Evolutionary conservation across 2,797 vertebrate genomes (phyloP).

Genomic region (Cyprinodon diabolis): DNA sequence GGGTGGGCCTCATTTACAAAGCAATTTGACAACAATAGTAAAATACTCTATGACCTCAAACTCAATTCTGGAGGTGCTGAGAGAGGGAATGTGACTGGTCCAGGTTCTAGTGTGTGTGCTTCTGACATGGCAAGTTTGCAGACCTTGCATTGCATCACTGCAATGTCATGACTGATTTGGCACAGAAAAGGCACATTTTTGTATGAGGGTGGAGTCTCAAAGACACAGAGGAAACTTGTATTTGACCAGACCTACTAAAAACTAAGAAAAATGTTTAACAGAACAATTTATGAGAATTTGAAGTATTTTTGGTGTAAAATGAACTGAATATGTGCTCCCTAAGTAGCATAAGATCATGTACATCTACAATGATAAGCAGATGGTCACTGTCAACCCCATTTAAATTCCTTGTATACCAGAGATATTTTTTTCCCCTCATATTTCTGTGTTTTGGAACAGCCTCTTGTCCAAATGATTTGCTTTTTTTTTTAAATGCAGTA

Average conservation of each 20-base stretch:
- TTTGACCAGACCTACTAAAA: conserved; percentile 71
- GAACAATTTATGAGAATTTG: too few species aligned
- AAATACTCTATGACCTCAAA: conserved; percentile 73
- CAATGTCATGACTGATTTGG: conserved; percentile 77
- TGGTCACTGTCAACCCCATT: not conserved
- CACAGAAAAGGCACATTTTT: conserved; percentile 64
- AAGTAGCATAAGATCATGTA: not conserved
- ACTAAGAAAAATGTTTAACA: conserved; percentile 19
- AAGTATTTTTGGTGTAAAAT: conserved; percentile 6
- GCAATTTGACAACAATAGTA: conserved; percentile 76
- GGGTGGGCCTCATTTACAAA: conserved; percentile 77
- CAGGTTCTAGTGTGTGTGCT: conserved; percentile 48
- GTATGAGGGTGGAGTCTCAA: conserved; percentile 63
- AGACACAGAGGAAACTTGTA: conserved; percentile 62
- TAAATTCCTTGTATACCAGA: conserved; percentile 17
- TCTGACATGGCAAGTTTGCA: conserved; percentile 68
- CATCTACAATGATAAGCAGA: conserved; percentile 13
- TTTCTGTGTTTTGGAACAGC: conserved; percentile 26
- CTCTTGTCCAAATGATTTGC: conserved; percentile 35
- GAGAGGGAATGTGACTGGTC: conserved; percentile 53
- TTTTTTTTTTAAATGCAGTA: conserved; percentile 13
- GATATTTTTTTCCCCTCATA: conserved; percentile 12
- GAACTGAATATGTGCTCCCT: not conserved
- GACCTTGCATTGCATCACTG: conserved; percentile 63
- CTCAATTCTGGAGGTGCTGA: conserved; percentile 61